These are phyloP conservation scores for Caenorhabditis sinica DNA, from an alignment of 2,888 invertebrate species.

Conservation along the genomic window DNA sequence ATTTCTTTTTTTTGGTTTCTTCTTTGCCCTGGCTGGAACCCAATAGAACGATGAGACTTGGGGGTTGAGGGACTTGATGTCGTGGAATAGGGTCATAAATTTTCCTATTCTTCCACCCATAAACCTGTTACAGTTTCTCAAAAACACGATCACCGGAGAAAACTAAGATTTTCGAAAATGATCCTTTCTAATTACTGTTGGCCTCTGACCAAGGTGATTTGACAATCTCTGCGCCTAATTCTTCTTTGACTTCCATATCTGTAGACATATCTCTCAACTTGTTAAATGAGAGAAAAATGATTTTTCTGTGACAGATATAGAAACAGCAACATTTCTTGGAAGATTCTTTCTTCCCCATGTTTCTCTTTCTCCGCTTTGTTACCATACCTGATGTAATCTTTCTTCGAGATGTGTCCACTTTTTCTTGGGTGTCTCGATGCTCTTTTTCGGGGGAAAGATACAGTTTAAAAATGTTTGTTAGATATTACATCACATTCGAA, in stretches of 20 bases:
- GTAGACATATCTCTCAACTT: slow-evolving; percentile 5
- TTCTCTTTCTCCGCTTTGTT: slow-evolving; percentile 15
- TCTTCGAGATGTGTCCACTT: slow-evolving; percentile 6
- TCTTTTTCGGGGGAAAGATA: neutral
- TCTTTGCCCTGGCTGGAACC: neutral
- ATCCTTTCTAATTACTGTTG: neutral
- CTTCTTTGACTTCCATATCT: slow-evolving; percentile 9
- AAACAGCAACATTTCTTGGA: slow-evolving; percentile 6
- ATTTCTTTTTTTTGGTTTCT: neutral
- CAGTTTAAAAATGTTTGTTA: slow-evolving; percentile 36
- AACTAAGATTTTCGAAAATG: neutral
- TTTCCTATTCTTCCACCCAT: neutral
- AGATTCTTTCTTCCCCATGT: neutral
- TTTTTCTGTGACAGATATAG: slow-evolving; percentile 19
- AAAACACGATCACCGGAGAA: slow-evolving; percentile 3
- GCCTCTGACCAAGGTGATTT: slow-evolving; percentile 7
- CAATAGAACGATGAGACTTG: slow-evolving; percentile 16
- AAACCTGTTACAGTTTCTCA: neutral
- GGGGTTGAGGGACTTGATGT: neutral
- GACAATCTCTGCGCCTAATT: neutral
- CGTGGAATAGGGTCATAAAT: neutral
- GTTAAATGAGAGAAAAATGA: slow-evolving; percentile 6
- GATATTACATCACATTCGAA: slow-evolving; percentile 59
- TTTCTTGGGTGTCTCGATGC: neutral
- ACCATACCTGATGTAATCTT: slow-evolving; percentile 57